Conservation (phyloP, 1,140 invertebrate species). For the Aculops lycopersici region DNA sequence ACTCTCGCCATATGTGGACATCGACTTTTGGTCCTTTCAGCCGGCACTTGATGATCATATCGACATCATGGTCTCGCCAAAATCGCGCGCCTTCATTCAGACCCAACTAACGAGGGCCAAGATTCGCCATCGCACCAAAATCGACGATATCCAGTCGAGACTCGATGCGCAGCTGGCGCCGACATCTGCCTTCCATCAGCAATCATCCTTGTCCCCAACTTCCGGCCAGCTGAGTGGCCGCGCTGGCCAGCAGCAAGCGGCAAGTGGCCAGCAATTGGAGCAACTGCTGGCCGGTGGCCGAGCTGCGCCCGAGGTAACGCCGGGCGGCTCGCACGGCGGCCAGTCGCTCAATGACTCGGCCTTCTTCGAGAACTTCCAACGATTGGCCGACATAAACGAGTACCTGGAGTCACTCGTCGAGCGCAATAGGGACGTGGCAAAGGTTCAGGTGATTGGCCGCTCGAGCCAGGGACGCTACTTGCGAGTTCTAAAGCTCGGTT, state of each 20-base stretch:
- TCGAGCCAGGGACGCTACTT: constrained; percentile 17
- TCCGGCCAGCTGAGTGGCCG: too few species aligned
- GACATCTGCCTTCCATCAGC: too few species aligned
- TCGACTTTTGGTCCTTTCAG: neutral
- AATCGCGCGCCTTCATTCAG: neutral
- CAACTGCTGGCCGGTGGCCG: too few species aligned
- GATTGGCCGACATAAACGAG: constrained; percentile 1
- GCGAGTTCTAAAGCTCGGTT: constrained; percentile 16
- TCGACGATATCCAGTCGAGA: neutral
- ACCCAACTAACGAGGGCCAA: neutral
- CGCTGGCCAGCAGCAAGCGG: neutral
- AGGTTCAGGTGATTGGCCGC: constrained; percentile 15
- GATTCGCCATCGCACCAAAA: neutral
- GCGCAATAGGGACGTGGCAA: neutral
- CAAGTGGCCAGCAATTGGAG: too few species aligned
- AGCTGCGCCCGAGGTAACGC: too few species aligned
- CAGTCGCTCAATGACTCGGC: neutral
- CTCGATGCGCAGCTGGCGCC: neutral
- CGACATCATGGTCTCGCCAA: neutral
- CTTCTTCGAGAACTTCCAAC: constrained; percentile 13
- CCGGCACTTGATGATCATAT: neutral
- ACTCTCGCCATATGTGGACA: neutral
- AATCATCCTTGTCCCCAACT: too few species aligned
- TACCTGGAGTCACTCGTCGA: constrained; percentile 1
- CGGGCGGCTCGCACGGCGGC: too few species aligned